Evolutionary conservation across 1,140 invertebrate species (phyloP).

Genomic region (Pogonomyrmex californicus): DNA sequence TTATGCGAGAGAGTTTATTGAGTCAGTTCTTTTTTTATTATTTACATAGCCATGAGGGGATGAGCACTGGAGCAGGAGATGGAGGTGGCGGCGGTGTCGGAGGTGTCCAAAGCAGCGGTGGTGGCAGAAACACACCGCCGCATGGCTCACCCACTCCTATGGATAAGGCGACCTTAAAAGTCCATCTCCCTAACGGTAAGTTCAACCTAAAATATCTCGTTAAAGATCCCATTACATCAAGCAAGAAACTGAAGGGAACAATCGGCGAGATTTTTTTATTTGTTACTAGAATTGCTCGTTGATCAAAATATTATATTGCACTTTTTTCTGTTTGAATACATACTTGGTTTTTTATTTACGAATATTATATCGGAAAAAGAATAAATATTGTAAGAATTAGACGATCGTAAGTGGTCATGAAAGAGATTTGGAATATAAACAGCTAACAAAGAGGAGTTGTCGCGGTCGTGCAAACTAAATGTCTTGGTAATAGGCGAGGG

Average conservation of each 20-base stretch:
- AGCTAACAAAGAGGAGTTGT: too few species aligned
- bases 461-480: too few species aligned
- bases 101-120: constrained; percentile 85
- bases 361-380: background rate
- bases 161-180: constrained; percentile 88
- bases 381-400: background rate
- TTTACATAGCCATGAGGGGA: constrained; percentile 89
- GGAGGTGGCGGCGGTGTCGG: constrained; percentile 81
- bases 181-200: constrained; percentile 94
- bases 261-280: background rate
- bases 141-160: constrained; percentile 87
- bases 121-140: constrained; percentile 86
- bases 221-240: background rate
- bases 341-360: background rate
- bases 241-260: background rate
- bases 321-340: background rate
- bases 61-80: constrained; percentile 86
- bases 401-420: too few species aligned
- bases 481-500: too few species aligned
- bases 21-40: constrained; percentile 5
- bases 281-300: background rate
- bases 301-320: background rate
- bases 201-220: background rate
- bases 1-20: constrained; percentile 3
- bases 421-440: too few species aligned